A percentile compares a stretch with the other conserved stretches of the same genome.
phyloP scores from a whole-genome alignment of 2,888 invertebrate genomes.

The Thereva unica region DNA sequence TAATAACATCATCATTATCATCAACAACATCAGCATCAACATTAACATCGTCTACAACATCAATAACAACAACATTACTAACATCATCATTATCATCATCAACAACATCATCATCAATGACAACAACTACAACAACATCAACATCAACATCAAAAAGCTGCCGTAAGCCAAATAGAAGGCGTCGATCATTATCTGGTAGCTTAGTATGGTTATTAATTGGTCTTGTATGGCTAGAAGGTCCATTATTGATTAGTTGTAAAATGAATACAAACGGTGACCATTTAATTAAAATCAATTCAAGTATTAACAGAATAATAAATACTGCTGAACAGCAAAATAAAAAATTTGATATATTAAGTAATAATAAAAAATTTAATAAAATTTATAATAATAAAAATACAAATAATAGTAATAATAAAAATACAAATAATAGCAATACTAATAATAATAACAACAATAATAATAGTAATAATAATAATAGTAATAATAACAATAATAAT shows the following conservation, averaged over 20 bases:
- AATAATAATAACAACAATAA: constrained; percentile 28
- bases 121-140: neutral
- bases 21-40: constrained; percentile 2
- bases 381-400: constrained; percentile 30
- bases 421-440: constrained; percentile 15
- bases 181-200: constrained; percentile 34
- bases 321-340: constrained; percentile 28
- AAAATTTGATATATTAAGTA: constrained; percentile 29
- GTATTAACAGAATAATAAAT: constrained; percentile 25
- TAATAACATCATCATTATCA: constrained; percentile 7
- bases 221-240: constrained; percentile 54
- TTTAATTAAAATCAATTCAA: constrained; percentile 30
- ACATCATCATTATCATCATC: neutral
- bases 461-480: constrained; percentile 22
- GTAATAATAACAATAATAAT: constrained; percentile 19
- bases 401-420: constrained; percentile 29
- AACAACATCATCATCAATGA: constrained; percentile 7
- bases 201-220: constrained; percentile 53
- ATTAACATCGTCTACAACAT: constrained; percentile 1
- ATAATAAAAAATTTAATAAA: constrained; percentile 36
- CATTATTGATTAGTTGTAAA: constrained; percentile 52
- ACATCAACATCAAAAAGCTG: neutral
- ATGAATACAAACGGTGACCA: constrained; percentile 39
- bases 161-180: constrained; percentile 25
- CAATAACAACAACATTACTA: neutral